A percentile compares a stretch with the other conserved stretches of the same genome.
These are phyloP conservation scores for Catagonus wagneri DNA, from an alignment of 2,113 vertebrate species.

Conservation along the genomic window DNA sequence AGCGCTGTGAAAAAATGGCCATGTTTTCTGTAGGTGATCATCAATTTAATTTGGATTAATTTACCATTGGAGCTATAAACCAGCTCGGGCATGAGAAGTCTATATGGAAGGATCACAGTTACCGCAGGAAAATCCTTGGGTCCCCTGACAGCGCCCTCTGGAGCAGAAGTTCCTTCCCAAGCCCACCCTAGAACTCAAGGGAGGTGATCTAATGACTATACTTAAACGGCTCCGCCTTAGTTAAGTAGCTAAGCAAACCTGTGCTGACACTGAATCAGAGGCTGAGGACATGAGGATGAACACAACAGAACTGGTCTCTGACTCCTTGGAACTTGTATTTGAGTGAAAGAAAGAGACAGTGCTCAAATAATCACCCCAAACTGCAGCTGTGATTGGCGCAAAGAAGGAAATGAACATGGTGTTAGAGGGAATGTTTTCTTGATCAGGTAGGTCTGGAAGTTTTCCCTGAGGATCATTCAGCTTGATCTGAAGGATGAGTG, in stretches of 20 bases:
- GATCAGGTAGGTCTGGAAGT: not conserved
- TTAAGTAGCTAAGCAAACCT: not conserved
- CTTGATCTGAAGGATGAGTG: not conserved
- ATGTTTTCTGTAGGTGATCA: not conserved
- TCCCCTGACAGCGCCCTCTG: not conserved
- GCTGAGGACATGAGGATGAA: not conserved
- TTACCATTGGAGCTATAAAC: not conserved
- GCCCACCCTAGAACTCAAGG: not conserved
- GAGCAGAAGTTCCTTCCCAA: not conserved
- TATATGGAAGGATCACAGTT: not conserved
- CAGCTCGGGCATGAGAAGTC: not conserved
- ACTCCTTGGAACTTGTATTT: not conserved
- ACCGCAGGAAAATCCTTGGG: not conserved
- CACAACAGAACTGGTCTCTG: not conserved
- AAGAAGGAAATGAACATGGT: not conserved
- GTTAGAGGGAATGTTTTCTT: not conserved
- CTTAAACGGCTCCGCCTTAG: not conserved
- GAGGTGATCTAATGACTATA: not conserved
- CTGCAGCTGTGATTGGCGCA: not conserved
- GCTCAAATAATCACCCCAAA: not conserved
- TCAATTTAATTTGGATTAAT: not conserved
- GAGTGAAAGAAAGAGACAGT: not conserved
- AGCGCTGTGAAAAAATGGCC: not conserved
- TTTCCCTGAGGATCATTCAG: not conserved
- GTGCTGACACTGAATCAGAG: not conserved